phyloP scores from a whole-genome alignment of 2,113 vertebrate species.

The Nothoprocta perdicaria region DNA sequence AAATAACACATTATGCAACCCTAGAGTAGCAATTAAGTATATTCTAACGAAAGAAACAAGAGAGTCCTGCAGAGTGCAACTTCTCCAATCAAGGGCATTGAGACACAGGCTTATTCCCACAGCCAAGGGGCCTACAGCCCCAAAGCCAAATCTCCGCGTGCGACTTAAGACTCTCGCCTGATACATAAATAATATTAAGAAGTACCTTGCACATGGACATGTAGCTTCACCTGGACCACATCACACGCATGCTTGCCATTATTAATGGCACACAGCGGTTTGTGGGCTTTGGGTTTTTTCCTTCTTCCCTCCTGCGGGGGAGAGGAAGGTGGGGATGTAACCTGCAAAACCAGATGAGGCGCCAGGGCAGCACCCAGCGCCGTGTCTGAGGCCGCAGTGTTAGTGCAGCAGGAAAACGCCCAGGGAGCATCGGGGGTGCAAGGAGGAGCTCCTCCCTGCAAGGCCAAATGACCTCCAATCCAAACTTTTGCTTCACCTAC shows the following conservation, averaged over 20 bases:
- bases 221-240: too few species aligned
- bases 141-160: too few species aligned
- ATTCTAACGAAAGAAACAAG: background rate
- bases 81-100: background rate
- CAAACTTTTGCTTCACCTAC: background rate
- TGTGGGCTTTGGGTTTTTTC: too few species aligned
- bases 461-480: background rate
- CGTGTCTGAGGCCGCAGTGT: rapidly evolving
- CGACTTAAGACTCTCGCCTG: too few species aligned
- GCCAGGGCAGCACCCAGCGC: background rate
- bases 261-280: too few species aligned
- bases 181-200: too few species aligned
- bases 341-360: background rate
- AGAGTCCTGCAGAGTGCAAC: too few species aligned
- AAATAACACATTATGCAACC: background rate
- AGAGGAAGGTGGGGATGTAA: background rate
- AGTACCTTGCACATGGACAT: too few species aligned
- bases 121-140: too few species aligned
- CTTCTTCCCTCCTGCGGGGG: too few species aligned
- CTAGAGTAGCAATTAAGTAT: background rate
- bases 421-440: rapidly evolving
- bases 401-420: background rate
- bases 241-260: too few species aligned
- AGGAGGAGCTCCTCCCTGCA: background rate
- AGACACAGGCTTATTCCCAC: background rate